phyloP scores from a whole-genome alignment of 2,113 vertebrate species.

The Istiophorus platypterus region DNA sequence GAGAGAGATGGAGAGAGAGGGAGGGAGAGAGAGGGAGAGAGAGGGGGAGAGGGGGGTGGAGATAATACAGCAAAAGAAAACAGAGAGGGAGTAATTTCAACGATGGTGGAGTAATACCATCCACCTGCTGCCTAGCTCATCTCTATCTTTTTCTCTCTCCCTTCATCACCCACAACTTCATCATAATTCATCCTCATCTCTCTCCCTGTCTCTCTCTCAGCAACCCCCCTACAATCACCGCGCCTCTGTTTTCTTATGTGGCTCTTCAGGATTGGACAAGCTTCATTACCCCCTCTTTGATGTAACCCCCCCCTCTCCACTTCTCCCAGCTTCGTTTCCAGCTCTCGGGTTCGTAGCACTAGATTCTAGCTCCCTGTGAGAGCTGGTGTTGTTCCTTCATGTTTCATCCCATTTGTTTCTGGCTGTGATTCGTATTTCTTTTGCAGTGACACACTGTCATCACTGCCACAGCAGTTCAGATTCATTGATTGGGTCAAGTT shows the following conservation, averaged over 20 bases:
- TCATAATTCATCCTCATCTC: conserved; percentile 67
- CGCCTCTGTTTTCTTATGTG: conserved; percentile 58
- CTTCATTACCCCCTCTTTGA: conserved; percentile 83
- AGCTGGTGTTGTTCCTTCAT: background rate
- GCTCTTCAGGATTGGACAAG: conserved; percentile 77
- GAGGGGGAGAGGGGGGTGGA: background rate
- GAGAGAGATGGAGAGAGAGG: background rate
- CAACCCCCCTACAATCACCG: conserved; percentile 39
- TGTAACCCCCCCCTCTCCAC: conserved; percentile 58
- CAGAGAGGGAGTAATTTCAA: conserved; percentile 22
- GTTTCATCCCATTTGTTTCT: conserved; percentile 10
- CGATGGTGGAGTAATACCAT: conserved; percentile 40
- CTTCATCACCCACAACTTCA: conserved; percentile 62
- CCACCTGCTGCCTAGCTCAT: conserved; percentile 58
- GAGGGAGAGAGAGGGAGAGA: background rate
- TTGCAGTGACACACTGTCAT: background rate
- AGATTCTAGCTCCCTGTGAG: background rate
- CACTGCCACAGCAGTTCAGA: background rate
- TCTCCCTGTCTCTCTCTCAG: conserved; percentile 44
- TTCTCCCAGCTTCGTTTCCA: conserved; percentile 39
- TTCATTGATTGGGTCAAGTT: background rate
- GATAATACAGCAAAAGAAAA: background rate
- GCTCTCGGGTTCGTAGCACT: conserved; percentile 34
- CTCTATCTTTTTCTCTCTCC: background rate
- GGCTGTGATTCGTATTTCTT: background rate